Evolutionary conservation across 2,888 invertebrate genomes (phyloP).

Genomic region (Liopterus haemorrhoidalis): DNA sequence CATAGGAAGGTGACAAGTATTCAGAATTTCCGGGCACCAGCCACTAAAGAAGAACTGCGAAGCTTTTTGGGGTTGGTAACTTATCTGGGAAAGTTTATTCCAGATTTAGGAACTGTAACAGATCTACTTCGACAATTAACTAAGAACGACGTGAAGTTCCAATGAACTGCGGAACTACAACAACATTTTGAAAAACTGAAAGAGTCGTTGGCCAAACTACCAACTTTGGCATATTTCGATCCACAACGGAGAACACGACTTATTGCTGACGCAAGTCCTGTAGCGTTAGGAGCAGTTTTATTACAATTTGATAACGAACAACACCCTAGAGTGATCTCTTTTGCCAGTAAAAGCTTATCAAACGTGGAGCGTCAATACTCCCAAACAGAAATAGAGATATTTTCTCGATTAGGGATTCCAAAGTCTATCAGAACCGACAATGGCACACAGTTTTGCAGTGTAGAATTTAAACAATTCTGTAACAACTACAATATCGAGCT

Average conservation of each 20-base stretch:
- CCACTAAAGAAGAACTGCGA: slow-evolving; percentile 4
- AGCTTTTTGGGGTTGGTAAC: slow-evolving; percentile 1
- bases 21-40: slow-evolving; percentile 1
- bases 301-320: slow-evolving; percentile 30
- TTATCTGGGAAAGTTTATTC: too few species aligned
- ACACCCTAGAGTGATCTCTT: slow-evolving; percentile 31
- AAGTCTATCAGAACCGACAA: too few species aligned
- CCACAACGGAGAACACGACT: slow-evolving; percentile 27
- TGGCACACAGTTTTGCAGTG: too few species aligned
- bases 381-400: slow-evolving; percentile 40
- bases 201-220: slow-evolving; percentile 12
- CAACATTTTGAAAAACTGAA: slow-evolving; percentile 10
- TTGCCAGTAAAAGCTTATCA: slow-evolving; percentile 33
- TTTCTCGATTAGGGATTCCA: too few species aligned
- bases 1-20: background rate
- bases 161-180: background rate
- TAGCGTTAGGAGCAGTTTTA: slow-evolving; percentile 34
- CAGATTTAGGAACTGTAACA: too few species aligned
- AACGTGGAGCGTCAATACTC: slow-evolving; percentile 35
- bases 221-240: slow-evolving; percentile 31
- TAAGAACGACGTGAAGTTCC: too few species aligned
- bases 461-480: too few species aligned
- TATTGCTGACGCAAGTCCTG: slow-evolving; percentile 35
- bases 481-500: too few species aligned
- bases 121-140: too few species aligned